Percentiles rank a stretch among this genome's conserved stretches.
Evolutionary conservation across 2,888 invertebrate species (phyloP).

Genomic region (Heteropelma amictum): DNA sequence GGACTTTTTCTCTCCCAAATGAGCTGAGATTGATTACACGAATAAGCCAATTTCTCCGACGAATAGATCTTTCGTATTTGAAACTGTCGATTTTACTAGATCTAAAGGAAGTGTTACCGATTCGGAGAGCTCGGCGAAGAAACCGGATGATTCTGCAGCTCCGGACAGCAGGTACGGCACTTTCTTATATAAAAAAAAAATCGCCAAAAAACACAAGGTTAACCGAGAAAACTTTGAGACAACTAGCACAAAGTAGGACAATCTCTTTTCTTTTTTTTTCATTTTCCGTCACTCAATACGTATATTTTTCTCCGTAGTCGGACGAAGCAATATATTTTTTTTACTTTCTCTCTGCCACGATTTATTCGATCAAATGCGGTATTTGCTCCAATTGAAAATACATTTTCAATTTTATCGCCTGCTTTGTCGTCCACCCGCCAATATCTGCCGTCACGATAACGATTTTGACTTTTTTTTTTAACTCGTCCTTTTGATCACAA

Average conservation of each 20-base stretch:
- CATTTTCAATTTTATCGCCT: not conserved
- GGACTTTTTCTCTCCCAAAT: not conserved
- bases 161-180: constrained; percentile 71
- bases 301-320: not conserved
- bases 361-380: not conserved
- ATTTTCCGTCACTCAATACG: not conserved
- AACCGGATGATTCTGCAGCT: constrained; percentile 60
- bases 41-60: not conserved
- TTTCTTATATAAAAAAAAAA: constrained; percentile 27
- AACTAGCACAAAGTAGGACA: too few species aligned
- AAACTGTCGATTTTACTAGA: constrained; percentile 71
- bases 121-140: constrained; percentile 66
- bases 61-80: constrained; percentile 54
- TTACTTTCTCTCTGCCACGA: too few species aligned
- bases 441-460: not conserved
- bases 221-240: constrained; percentile 7
- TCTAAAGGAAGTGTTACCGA: constrained; percentile 73
- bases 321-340: constrained; percentile 10
- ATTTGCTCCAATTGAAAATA: constrained; percentile 21
- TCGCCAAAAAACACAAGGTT: not conserved
- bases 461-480: not conserved
- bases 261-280: too few species aligned
- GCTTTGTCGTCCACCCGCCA: not conserved
- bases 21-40: not conserved
- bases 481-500: constrained; percentile 23